Evolutionary conservation across 2,888 invertebrate species (phyloP), one percentile per base, ranked within the genome.

Genomic region (Caenorhabditis sp.): DNA sequence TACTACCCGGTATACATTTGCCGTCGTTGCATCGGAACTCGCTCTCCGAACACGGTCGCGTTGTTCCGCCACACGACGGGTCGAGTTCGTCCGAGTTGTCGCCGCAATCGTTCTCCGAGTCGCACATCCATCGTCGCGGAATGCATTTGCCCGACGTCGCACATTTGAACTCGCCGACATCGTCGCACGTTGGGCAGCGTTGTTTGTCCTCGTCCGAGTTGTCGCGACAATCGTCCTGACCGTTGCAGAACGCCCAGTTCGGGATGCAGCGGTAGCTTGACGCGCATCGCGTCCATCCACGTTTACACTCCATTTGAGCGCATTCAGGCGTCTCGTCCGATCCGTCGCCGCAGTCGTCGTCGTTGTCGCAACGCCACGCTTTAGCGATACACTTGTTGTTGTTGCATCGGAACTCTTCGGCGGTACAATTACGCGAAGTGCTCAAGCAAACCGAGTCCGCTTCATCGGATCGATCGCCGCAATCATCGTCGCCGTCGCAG

Each of bases 231-330:
- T 97, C 97, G 86, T 97, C 95, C 88, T 95, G 95, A 14, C 97
- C 97, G 88, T 97, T 96, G 88, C 97, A 99, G 92, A 96, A 95
- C 76, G 96, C 90, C 96, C 96, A 97, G 89, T 95, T 94, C 0
- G 97, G 97, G 84, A 97, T 95, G 88, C 77, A 79, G 21, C 86
- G 74, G 68, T 87, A 87, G 31, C 93, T 93, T 0, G 95, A 94
- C 0, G 95, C 95, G 89, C 97, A 99, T 19, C 79, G 58, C 12
- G 76, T 79, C 79, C 79, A 79, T 50, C 79, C 79, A 37, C 92
- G 93, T 0, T 94, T 95, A 88, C 97, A 97, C 88, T 95, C 95
- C 83, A 92, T 92, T 85, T 94, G 94, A 3, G 94, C 94, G 87
- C 97, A 99, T 87, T 95, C 95, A 0, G 93, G 90, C 0, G 95